Base-by-base conservation (phyloP, 2,113 vertebrate species). In the Apodemus speciosus region DNA sequence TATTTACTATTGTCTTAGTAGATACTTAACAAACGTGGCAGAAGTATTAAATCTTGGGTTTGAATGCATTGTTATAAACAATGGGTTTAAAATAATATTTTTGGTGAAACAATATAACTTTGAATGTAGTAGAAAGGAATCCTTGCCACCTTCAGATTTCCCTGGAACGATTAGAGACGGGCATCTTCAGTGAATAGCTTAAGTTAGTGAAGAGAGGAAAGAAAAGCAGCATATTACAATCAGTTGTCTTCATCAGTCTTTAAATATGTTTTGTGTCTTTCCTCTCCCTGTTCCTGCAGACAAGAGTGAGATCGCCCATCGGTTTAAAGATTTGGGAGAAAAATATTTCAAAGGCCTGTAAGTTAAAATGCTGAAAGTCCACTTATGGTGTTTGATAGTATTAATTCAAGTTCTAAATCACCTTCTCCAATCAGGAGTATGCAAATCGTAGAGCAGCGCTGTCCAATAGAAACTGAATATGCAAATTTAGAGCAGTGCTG, bases 301-400 rank as follows among this genome's bases (percentile, higher is more conserved):
- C 0, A 97, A 98, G 85, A 98, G 98, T 60, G 97, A 97, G 0
- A 93, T 98, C 58, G 97, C 96, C 93, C 97, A 96, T 64, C 97
- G 98, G 58, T 98, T 43, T 89, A 95, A 95, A 0, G 95, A 97
- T 66, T 58, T 98, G 94, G 97, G 97, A 84, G 97, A 98, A 86
- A 62, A 93, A 13, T 1, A 88, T 21, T 98, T 98, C 83, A 97
- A 95, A 95, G 97, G 27, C 62, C 89, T 97, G 98, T 98, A 97
- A 98, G 98, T 98, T 49, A 93, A 96, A 0, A 0, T 43, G 66
- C 7, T 46, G 6, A 94, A 73, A 92, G 23, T 86, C 35, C 58
- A 40, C 66, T 66, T 64, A 76, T 16, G 30, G 20, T 60, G 89
- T 80, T 8, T 92, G 46, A 30, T 46, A 76, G 0, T 13, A 15